Evolutionary conservation across 2,113 vertebrate species (phyloP), one percentile per base, ranked within the genome.

Genomic region (Gobiocypris rarus): DNA sequence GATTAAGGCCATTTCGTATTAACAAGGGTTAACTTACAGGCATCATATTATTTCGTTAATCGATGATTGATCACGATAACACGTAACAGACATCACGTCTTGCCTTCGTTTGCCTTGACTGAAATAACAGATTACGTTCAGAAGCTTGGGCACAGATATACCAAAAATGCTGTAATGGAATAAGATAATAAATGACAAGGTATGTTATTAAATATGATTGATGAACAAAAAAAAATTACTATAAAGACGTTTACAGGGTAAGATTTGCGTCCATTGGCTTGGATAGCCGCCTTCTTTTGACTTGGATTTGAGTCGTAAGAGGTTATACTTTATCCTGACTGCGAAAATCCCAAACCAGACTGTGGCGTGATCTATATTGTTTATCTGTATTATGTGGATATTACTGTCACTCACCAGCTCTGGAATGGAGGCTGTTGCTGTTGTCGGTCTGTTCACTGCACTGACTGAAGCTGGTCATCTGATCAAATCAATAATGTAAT

Each of bases 391-490:
- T 17, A 41, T 38, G 17, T 69, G 19, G 5, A 8, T 48, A 41
- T 41, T 70, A 9, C 22, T 70, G 26, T 70, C 15, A 70, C 80
- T 82, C 48, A 82, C 80, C 80, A 82, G 65, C 65, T 82, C 63
- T 50, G 50, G 65, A 38, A 41, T 82, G 80, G 50, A 82, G 80
- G 80, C 65, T 81, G 63, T 81, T 69, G 24, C 59, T 80, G 63
- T 82, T 82, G 65, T 81, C 78, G 59, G 61, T 81, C 61, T 52
- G 50, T 70, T 70, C 80, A 54, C 61, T 38, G 65, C 31, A 82
- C 65, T 82, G 48, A 26, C 83, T 50, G 77, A 45, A 6, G 43
- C 77, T 61, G 56, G 54, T 81, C 84, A 85, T 85, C 77, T 74
- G 84, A 24, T 85, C 69, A 38, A 70, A 77, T 75, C 13, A 45